phyloP scores from a whole-genome alignment of 2,888 invertebrate genomes.

The Tortrix viridana region DNA sequence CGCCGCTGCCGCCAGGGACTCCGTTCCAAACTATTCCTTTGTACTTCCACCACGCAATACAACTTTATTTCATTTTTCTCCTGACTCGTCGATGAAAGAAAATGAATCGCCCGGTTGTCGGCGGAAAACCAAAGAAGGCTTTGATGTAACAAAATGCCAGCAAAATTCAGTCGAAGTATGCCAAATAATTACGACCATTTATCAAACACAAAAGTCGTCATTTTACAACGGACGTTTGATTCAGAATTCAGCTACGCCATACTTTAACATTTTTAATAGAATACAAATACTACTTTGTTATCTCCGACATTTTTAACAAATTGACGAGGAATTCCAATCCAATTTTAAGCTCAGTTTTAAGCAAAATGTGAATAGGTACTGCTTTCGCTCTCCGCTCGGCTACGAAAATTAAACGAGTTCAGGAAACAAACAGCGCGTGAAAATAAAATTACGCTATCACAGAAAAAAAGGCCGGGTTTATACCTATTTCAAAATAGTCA shows the following conservation, averaged over 20 bases:
- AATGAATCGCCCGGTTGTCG: slow-evolving; percentile 47
- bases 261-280: no score
- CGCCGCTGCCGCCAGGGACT: slow-evolving; percentile 58
- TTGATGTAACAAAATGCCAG: background rate
- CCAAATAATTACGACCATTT: background rate
- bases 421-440: background rate
- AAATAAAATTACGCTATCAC: slow-evolving; percentile 2
- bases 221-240: no score
- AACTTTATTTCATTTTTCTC: slow-evolving; percentile 64
- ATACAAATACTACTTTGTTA: no score
- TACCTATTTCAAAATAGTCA: background rate
- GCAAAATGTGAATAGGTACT: background rate
- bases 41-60: slow-evolving; percentile 55
- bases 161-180: background rate
- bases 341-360: background rate
- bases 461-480: background rate
- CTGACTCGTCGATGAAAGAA: slow-evolving; percentile 53
- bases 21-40: slow-evolving; percentile 67
- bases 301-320: background rate
- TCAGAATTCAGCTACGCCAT: no score
- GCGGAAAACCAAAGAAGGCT: slow-evolving; percentile 31
- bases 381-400: background rate
- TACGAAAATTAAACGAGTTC: background rate
- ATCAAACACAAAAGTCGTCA: no score
- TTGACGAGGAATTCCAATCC: background rate